Evolutionary conservation across 2,888 invertebrate species (phyloP).

Genomic region (Tetragnatha montana): DNA sequence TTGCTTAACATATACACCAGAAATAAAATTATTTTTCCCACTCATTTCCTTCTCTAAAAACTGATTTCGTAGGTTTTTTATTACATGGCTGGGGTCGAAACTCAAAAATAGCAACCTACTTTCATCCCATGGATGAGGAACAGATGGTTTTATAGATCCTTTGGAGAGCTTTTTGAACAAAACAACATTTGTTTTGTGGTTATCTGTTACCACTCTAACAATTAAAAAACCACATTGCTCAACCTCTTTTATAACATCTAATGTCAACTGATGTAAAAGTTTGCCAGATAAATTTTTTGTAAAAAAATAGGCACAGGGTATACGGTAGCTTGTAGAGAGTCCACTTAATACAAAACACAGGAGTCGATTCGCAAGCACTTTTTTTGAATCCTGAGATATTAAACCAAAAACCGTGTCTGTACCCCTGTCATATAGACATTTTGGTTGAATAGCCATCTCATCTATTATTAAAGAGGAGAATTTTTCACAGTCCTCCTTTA

Average conservation of each 20-base stretch:
- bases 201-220: constrained; percentile 3
- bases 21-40: too few relatives aligned
- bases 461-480: constrained; percentile 1
- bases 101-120: background rate
- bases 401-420: background rate
- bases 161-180: constrained; percentile 3
- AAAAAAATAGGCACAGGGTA: background rate
- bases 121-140: background rate
- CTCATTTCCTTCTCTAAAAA: too few relatives aligned
- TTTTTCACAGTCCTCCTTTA: background rate
- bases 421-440: background rate
- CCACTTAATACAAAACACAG: constrained; percentile 1
- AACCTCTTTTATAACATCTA: background rate
- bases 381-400: background rate
- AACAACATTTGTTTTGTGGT: background rate
- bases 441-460: constrained; percentile 11
- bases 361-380: background rate
- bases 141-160: background rate
- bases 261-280: background rate
- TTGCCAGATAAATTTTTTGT: constrained; percentile 3
- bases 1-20: too few relatives aligned
- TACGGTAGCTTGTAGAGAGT: background rate
- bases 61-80: constrained; percentile 1
- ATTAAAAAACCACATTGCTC: background rate
- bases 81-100: background rate